Conservation (phyloP, 1,140 invertebrate species). For the Anagrus nilaparvatae region DNA sequence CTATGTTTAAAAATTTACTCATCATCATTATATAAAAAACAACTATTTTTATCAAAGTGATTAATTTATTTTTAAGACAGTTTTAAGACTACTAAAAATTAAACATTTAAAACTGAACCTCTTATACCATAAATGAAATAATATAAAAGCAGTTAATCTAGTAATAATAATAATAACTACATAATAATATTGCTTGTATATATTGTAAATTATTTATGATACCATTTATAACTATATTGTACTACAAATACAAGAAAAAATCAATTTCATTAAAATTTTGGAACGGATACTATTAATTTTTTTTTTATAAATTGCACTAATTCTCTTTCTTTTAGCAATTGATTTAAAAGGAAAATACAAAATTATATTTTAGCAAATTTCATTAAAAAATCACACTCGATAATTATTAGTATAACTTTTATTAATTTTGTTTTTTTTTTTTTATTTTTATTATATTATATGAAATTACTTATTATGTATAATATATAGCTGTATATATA, state of each 20-base stretch:
- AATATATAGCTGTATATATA: slow-evolving; percentile 43
- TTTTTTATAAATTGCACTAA: too few relatives aligned
- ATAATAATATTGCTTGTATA: too few relatives aligned
- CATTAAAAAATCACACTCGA: slow-evolving; percentile 28
- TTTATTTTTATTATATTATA: slow-evolving; percentile 33
- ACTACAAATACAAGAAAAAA: too few relatives aligned
- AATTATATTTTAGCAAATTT: slow-evolving; percentile 23
- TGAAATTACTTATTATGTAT: slow-evolving; percentile 32
- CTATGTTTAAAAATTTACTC: neutral
- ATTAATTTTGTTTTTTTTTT: slow-evolving; percentile 22
- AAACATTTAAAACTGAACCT: too few relatives aligned
- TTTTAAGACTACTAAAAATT: too few relatives aligned
- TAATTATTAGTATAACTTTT: slow-evolving; percentile 36
- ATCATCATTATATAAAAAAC: neutral
- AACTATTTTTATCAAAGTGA: neutral
- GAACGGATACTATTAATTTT: too few relatives aligned
- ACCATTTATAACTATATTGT: too few relatives aligned
- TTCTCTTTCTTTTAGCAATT: slow-evolving; percentile 16
- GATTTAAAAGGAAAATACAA: slow-evolving; percentile 18
- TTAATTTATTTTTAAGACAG: neutral
- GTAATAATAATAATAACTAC: too few relatives aligned
- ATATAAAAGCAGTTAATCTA: too few relatives aligned
- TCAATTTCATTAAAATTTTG: too few relatives aligned
- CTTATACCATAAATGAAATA: too few relatives aligned
- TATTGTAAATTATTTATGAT: too few relatives aligned